phyloP scores from a whole-genome alignment of 2,113 vertebrate species.

The Podarcis raffonei region DNA sequence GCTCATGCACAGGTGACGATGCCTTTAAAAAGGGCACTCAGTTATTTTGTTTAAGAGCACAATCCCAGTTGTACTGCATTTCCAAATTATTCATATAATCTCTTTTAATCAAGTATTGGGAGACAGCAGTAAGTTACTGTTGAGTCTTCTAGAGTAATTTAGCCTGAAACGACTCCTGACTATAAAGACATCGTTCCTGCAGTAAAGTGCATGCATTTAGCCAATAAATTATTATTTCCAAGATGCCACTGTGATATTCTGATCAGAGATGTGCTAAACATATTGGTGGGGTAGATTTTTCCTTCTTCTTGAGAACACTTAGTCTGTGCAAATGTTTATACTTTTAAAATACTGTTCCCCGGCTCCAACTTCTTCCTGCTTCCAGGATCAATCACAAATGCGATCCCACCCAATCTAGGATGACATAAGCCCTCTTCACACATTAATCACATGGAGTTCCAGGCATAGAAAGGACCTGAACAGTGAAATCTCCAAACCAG shows the following conservation, averaged over 20 bases:
- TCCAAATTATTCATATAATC: not conserved
- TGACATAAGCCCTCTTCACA: not conserved
- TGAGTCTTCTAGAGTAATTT: not conserved
- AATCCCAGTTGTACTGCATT: not conserved
- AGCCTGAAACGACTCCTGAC: not conserved
- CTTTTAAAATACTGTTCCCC: not conserved
- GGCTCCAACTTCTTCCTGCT: not conserved
- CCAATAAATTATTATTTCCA: not conserved
- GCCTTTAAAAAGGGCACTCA: not conserved
- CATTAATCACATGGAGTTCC: not conserved
- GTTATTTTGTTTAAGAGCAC: not conserved
- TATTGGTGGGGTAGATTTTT: not conserved
- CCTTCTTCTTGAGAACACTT: not conserved
- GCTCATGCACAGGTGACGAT: not conserved
- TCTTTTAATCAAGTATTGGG: not conserved
- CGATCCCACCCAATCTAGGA: not conserved
- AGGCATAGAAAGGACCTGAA: not conserved
- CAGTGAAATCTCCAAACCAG: not conserved
- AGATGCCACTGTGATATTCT: not conserved
- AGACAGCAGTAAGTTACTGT: not conserved
- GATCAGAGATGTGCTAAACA: not conserved
- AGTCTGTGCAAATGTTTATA: not conserved
- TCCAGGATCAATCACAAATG: not conserved
- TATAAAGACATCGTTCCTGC: not conserved
- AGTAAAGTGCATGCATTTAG: not conserved